Conservation (phyloP, 64 coral and sea anemone species). For the Actinia tenebrosa region DNA sequence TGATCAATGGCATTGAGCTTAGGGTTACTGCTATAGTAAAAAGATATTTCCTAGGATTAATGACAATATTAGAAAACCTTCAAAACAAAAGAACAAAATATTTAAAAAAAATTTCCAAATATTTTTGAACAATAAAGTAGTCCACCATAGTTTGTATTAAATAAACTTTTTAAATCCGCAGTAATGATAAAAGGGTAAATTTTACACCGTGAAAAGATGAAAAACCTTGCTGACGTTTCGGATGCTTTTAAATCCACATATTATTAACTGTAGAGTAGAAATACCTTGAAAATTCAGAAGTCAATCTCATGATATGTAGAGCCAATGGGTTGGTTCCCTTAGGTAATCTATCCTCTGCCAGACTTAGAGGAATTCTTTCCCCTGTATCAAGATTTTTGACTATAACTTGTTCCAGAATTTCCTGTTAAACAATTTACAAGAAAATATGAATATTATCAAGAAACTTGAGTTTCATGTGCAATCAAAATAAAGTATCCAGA, state of each 20-base stretch:
- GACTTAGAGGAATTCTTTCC: conserved; percentile 85
- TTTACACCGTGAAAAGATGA: no score
- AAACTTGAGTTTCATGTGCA: no score
- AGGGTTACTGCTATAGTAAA: conserved; percentile 54
- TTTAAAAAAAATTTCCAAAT: no score
- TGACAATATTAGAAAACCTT: no score
- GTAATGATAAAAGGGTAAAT: no score
- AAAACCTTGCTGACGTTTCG: no score
- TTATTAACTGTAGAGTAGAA: neutral
- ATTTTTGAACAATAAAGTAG: no score
- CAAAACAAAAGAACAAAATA: no score
- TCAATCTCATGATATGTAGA: conserved; percentile 95
- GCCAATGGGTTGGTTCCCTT: conserved; percentile 93
- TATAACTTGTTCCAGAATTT: conserved; percentile 98
- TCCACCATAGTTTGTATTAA: no score
- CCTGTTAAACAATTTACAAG: conserved; percentile 18
- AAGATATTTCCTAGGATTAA: neutral
- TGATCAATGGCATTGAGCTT: conserved; percentile 60
- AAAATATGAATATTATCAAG: no score
- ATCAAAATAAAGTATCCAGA: no score
- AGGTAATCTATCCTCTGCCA: conserved; percentile 88
- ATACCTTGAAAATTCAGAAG: conserved; percentile 94
- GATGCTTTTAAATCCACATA: neutral
- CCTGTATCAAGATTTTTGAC: conserved; percentile 95
- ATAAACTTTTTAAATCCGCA: no score